These are phyloP conservation scores for Tapera naevia DNA, from an alignment of 2,797 vertebrate genomes.

Conservation along the genomic window DNA sequence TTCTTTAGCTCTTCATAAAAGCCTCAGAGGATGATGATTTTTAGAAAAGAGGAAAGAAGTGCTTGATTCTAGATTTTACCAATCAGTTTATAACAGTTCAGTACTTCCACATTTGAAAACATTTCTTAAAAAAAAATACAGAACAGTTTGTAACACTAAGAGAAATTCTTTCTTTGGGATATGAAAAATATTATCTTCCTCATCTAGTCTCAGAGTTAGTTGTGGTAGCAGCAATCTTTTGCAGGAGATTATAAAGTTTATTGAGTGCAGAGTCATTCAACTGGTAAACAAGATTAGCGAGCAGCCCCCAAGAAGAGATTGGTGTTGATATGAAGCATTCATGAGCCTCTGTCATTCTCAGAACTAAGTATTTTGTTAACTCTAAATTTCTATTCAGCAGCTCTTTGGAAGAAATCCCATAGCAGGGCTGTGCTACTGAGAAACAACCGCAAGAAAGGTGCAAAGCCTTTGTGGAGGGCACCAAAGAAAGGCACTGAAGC, in stretches of 20 bases:
- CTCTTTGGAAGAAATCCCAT: not conserved
- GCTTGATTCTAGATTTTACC: not conserved
- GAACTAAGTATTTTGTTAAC: not conserved
- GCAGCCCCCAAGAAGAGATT: not conserved
- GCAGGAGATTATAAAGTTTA: not conserved
- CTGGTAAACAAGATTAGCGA: not conserved
- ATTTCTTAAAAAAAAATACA: not conserved
- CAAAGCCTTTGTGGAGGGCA: not conserved
- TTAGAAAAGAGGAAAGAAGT: not conserved
- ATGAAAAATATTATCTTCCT: not conserved
- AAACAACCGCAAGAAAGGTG: not conserved
- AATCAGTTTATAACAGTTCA: not conserved
- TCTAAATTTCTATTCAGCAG: not conserved
- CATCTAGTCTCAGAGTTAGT: not conserved
- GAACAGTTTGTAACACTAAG: not conserved
- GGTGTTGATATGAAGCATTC: not conserved
- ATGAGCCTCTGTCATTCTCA: not conserved
- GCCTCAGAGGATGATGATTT: not conserved
- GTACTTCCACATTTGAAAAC: not conserved
- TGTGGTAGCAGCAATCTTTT: not conserved
- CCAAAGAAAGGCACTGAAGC: accelerated
- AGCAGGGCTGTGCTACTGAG: not conserved
- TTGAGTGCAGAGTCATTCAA: not conserved
- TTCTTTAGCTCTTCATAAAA: not conserved
- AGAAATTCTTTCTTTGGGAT: conserved; percentile 5